Conservation (phyloP, 2,113 vertebrate species). For the Larimichthys crocea region DNA sequence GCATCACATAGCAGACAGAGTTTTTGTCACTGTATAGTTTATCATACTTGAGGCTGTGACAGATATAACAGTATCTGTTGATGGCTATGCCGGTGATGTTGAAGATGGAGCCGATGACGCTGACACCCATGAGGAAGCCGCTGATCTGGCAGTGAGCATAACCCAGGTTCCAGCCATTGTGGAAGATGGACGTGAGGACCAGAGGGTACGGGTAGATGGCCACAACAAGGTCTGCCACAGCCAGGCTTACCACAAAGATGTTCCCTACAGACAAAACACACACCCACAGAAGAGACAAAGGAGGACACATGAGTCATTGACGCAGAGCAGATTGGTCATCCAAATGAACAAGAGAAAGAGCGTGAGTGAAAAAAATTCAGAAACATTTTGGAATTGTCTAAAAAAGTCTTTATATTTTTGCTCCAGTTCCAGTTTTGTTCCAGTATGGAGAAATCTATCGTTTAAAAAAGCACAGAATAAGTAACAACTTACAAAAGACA, state of each 20-base stretch:
- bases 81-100: conserved; percentile 97
- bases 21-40: conserved; percentile 93
- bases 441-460: neutral
- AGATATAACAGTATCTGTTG: conserved; percentile 98
- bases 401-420: neutral
- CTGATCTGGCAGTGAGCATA: conserved; percentile 95
- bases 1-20: conserved; percentile 90
- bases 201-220: conserved; percentile 96
- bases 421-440: neutral
- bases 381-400: neutral
- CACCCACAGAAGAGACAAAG: conserved; percentile 24
- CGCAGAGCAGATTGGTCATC: conserved; percentile 19
- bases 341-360: conserved; percentile 28
- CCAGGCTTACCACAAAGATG: conserved; percentile 84
- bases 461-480: neutral
- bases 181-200: conserved; percentile 92
- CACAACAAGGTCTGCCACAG: conserved; percentile 95
- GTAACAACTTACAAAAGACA: neutral
- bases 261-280: conserved; percentile 82
- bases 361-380: neutral
- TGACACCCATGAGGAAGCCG: conserved; percentile 95
- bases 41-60: conserved; percentile 95
- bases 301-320: conserved; percentile 29
- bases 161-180: conserved; percentile 93
- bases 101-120: conserved; percentile 96